Evolutionary conservation across 2,888 invertebrate genomes (phyloP), one percentile per base, ranked within the genome.

Genomic region (Thecophora atra): DNA sequence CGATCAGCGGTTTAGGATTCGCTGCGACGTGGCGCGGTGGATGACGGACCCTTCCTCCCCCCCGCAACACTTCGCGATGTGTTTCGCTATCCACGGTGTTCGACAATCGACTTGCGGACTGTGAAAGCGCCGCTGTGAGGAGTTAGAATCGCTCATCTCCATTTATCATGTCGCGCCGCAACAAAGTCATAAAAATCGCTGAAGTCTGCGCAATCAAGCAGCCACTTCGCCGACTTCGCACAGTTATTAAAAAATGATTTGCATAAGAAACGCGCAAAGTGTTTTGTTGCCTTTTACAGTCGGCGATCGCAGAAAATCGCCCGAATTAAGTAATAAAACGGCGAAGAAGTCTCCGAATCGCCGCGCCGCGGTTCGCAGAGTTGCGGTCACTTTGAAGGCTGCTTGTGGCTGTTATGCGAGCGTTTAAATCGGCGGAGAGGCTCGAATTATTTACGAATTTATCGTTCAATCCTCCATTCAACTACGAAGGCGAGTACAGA

Each of bases 281-380:
- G 15, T 26, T 68, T 63, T 73, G 72, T 69, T 67, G 62, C 28
- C 28, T 72, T 62, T 72, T 68, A 37, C 52, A 76, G 78, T 58
- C 11, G 80, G 80, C 79, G 79, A 80, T 80, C 71, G 77, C 70
- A 65, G n/a, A 68, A 74, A 78, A 76, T 75, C 78, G 72, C 77
- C 79, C 79, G 83, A 81, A 82, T 82, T 82, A 79, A 81, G 82
- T 76, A 78, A 81, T 81, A 81, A 81, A 79, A 54, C 47, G 56
- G 72, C 69, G 73, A 69, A 58, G 47, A 24, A 47, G 19, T 63
- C 19, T 42, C n/a, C 37, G 6, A 37, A 13, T 63, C n/a, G 42
- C 15, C 21, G 21, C 2, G 8, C 21, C 19, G 11, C 15, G 17
- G 47, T 47, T 47, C 5, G 15, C 17, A 17, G 17, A 47, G 47